Evolutionary conservation across 2,888 invertebrate species (phyloP), one percentile per base, ranked within the genome.

Genomic region (Alcis repandata): DNA sequence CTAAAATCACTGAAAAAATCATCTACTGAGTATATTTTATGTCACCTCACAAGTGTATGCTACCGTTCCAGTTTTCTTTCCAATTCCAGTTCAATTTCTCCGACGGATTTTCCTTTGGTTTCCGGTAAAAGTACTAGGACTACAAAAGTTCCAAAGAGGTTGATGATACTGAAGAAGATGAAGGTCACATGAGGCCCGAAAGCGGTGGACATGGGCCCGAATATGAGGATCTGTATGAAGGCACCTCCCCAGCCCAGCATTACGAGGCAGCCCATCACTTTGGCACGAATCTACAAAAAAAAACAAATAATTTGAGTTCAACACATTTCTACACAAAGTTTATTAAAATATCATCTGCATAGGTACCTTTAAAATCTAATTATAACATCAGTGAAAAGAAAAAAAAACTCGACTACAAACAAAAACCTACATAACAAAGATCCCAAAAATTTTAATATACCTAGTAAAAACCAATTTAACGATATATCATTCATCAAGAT

Each of bases 81-180:
- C 27, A 79, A 48, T 27, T 73, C 71, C 11, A 56, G 57, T 52
- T 85, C 78, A 17, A 92, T 90, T 59, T 85, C 72, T 33, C 87
- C 83, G 0, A 89, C 77, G 15, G 77, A 75, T 67, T 85, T 87
- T 0, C 87, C 89, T 59, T 86, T 91, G 0, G 92, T 92, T 73
- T 93, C 92, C 0, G 91, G 92, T 2, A 93, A 69, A 10, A 80
- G 68, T 7, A 85, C 49, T 0, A 86, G 33, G 8, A 79, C 77
- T 15, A 86, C 75, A 11, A 85, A 19, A 1, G 82, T 72, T 0
- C 89, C 86, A 0, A 80, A 11, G 1, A 86, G 40, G 67, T 90
- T 89, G 6, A 85, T 71, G 0, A 67, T 68, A 3, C 83, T 79
- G 68, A 84, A 92, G 10, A 82, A 61, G 70, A 79, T 86, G 76